Evolutionary conservation across 53 echinoderm and acorn worm genomes (phyloP).

Genomic region (Antedon mediterranea): DNA sequence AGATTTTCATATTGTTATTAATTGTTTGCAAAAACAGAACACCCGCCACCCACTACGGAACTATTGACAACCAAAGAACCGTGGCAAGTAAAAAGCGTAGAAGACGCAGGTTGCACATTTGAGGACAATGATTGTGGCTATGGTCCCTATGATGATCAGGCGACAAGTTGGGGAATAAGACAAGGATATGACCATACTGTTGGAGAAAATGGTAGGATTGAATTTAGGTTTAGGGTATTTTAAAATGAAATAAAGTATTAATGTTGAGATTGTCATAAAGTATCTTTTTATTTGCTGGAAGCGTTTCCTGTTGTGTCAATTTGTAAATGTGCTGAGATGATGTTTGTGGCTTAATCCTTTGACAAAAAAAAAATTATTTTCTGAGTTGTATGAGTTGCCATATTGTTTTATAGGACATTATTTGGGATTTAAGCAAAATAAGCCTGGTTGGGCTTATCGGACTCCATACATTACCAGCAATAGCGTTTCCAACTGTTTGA

Average conservation of each 20-base stretch:
- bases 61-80: neutral
- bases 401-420: neutral
- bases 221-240: too few relatives aligned
- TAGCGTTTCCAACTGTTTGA: neutral
- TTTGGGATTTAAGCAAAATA: neutral
- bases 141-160: neutral
- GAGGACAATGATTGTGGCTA: neutral
- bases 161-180: neutral
- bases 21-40: neutral
- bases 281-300: too few relatives aligned
- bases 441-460: neutral
- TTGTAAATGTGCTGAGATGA: too few relatives aligned
- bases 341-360: too few relatives aligned
- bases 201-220: neutral
- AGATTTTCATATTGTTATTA: too few relatives aligned
- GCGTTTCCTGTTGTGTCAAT: too few relatives aligned
- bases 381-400: too few relatives aligned
- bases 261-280: too few relatives aligned
- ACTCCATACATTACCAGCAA: neutral
- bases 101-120: neutral
- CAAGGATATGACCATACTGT: neutral
- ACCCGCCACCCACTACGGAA: neutral
- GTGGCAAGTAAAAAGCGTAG: neutral
- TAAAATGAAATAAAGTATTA: too few relatives aligned
- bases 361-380: too few relatives aligned